Conservation (phyloP, 1,140 invertebrate genomes). For the Pseudomyrmex gracilis region DNA sequence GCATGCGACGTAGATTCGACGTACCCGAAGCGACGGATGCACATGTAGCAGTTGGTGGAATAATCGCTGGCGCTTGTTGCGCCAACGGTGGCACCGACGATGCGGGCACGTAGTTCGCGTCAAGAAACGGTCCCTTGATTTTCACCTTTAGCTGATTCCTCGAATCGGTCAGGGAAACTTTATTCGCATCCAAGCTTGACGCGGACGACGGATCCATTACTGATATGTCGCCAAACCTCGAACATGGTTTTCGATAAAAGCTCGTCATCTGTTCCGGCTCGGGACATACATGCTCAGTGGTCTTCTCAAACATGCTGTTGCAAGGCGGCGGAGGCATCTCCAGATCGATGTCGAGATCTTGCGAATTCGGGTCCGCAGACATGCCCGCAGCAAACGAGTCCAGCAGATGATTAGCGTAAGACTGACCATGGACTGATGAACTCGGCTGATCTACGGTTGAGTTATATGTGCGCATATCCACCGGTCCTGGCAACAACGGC, state of each 20-base stretch:
- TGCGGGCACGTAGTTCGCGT: constrained; percentile 89
- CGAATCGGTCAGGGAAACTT: constrained; percentile 90
- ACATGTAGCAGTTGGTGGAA: constrained; percentile 84
- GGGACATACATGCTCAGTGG: constrained; percentile 79
- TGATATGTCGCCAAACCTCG: constrained; percentile 69
- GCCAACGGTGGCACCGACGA: constrained; percentile 85
- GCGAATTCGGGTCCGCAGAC: constrained; percentile 88
- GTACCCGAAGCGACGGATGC: constrained; percentile 86
- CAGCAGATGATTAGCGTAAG: constrained; percentile 88
- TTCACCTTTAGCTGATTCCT: constrained; percentile 95
- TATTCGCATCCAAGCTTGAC: constrained; percentile 82
- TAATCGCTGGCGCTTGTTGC: constrained; percentile 86
- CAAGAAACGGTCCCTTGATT: constrained; percentile 94
- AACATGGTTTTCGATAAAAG: constrained; percentile 69
- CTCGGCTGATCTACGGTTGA: constrained; percentile 85
- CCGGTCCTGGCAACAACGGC: constrained; percentile 92
- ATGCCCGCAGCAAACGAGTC: constrained; percentile 87
- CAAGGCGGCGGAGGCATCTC: constrained; percentile 89
- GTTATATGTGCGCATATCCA: constrained; percentile 95
- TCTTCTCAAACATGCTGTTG: constrained; percentile 80
- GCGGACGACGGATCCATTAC: constrained; percentile 63
- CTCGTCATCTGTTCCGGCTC: constrained; percentile 84
- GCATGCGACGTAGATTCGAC: constrained; percentile 92
- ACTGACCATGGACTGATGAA: constrained; percentile 84
- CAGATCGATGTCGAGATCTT: constrained; percentile 88